Base-by-base conservation (phyloP, 2,797 vertebrate species). In the Macrochelys suwanniensis region DNA sequence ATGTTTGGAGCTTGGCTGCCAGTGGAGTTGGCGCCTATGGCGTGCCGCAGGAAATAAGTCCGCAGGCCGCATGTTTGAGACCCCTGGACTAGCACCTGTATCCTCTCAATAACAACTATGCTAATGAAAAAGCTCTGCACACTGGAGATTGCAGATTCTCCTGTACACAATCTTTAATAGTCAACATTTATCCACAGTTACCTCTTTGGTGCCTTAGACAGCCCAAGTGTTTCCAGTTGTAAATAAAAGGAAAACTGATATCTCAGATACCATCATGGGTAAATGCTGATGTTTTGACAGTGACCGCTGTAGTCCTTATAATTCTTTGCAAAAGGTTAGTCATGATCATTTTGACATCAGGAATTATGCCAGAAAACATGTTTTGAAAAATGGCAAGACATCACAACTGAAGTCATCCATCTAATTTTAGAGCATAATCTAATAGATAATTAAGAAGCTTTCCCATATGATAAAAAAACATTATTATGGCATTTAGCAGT, bases 341-440 rank as follows among this genome's bases (percentile, higher is more conserved):
- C 85, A 92, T 47, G 37, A 93, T 79, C 65, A 57, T 59, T 83
- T 8, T 47, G 59, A 79, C 83, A 93, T 54, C 49, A 77, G 71
- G 71, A 93, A 84, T 89, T 92, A 82, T 71, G 76, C 56, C 42
- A 92, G 82, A 87, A 28, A 94, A 93, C 1, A 57, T 84, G 50
- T 93, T 96, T 94, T 42, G 50, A 45, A 90, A 95, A 96, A 87
- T 21, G 10, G 71, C 83, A 88, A 42, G 81, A 15, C 88, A 87
- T 85, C 87, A 90, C 71, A 94, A 92, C 89, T 89, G 83, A 94
- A 57, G 47, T 42, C 42, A 89, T 87, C 47, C 65, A 87, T 91
- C 80, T 96, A 94, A 96, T 96, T 95, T 95, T 96, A 88, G 80
- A 89, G 47, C 33, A 88, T 90, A 94, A 94, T 77, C 61, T 83